phyloP scores from a whole-genome alignment of 1,140 invertebrate genomes.

The Aphis gossypii region DNA sequence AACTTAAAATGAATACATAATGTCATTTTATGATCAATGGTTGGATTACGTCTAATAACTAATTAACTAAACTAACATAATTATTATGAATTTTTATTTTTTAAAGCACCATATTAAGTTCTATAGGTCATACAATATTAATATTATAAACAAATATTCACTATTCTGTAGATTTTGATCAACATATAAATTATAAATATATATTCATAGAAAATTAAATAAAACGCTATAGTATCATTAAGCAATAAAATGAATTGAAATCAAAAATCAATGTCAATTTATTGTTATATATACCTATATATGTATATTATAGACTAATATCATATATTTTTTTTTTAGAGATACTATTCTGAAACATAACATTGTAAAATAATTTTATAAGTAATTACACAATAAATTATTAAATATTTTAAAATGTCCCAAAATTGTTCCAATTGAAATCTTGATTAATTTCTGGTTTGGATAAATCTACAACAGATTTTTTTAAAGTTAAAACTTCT shows the following conservation, averaged over 20 bases:
- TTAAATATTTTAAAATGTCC: too few species aligned
- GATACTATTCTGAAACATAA: too few species aligned
- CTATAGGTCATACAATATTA: background rate
- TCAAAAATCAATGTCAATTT: background rate
- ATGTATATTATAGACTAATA: background rate
- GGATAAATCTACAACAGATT: slow-evolving; percentile 15
- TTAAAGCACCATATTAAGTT: background rate
- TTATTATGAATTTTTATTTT: background rate
- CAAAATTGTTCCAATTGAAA: background rate
- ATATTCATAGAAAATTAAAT: background rate
- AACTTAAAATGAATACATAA: background rate
- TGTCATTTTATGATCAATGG: background rate
- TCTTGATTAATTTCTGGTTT: background rate
- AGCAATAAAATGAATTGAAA: background rate
- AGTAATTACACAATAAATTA: too few species aligned
- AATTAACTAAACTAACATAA: background rate
- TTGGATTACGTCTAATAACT: background rate
- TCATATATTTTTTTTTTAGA: background rate
- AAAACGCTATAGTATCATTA: background rate
- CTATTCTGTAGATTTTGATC: background rate
- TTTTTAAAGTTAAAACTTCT: background rate
- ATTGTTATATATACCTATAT: background rate
- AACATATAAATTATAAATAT: background rate
- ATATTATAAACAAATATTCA: background rate
- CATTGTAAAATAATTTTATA: too few species aligned